Base-by-base conservation (phyloP, 2,888 invertebrate species). In the Catocala sponsa region DNA sequence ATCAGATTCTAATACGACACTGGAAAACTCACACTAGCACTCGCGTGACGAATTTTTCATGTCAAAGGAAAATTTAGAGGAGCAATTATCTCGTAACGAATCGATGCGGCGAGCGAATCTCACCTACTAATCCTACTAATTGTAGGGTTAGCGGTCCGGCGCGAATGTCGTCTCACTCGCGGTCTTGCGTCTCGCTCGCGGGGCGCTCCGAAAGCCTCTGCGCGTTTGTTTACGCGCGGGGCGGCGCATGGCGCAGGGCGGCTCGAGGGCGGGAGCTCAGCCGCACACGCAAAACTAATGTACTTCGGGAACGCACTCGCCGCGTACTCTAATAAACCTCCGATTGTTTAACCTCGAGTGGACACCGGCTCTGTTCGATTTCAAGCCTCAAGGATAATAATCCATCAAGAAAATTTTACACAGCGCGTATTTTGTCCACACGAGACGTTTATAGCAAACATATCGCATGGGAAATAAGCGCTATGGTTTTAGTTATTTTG, bases 71-170 rank as follows among this genome's bases (percentile, higher is more conserved):
- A 91, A 88, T 88, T 83, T 80, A 78, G 81, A 87, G 87, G 90
- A 90, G 88, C 91, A 92, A 92, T 93, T 94, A 93, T 90, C 88
- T 86, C 88, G 91, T 92, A 88, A 94, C 94, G 94, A 93, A 93
- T 92, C 91, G 94, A 93, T 94, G 92, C 92, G 90, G 86, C 94
- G 93, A 89, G 89, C 91, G 94, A 91, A 94, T 92, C 93, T 94
- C 90, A 91, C 87, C 90, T 90, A 94, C 94, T 94, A 74, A 74
- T 73, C 54, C 59, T 76, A 76, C 73, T 75, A 94, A 94, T 94
- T 94, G 94, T 86, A 91, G 94, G 94, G 91, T 94, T 88, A 82
- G 86, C 79, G 83, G 86, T 85, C 79, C 83, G 79, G 74, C 80
- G 80, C 81, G 84, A 78, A 71, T 74, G 78, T 69, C 64, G 76